phyloP scores from a whole-genome alignment of 2,113 vertebrate species.

The Orientallactaga bullata region DNA sequence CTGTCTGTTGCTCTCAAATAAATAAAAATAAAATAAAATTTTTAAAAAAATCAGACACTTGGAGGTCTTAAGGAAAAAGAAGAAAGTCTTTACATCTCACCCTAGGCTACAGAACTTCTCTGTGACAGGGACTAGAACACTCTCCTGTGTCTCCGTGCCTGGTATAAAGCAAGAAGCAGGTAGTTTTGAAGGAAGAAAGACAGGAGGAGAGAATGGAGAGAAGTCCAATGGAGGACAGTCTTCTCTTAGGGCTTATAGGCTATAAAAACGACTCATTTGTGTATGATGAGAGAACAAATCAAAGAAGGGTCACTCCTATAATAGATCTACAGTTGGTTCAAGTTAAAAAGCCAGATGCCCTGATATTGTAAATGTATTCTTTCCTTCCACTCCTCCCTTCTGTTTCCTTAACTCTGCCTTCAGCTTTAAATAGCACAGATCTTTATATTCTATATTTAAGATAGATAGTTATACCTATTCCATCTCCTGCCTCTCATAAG shows the following conservation, averaged over 20 bases:
- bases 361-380: neutral
- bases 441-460: neutral
- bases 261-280: constrained; percentile 14
- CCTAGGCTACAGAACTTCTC: neutral
- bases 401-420: neutral
- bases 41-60: too few relatives aligned
- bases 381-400: neutral
- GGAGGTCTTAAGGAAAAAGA: neutral
- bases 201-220: neutral
- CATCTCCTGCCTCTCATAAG: constrained; percentile 8
- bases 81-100: neutral
- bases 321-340: neutral
- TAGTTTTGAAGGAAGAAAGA: neutral
- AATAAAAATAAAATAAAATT: too few relatives aligned
- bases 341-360: neutral
- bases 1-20: too few relatives aligned
- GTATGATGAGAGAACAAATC: neutral
- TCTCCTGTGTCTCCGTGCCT: neutral
- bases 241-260: neutral
- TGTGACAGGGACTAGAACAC: neutral
- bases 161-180: neutral
- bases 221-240: neutral
- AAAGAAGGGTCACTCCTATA: neutral
- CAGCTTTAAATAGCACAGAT: neutral
- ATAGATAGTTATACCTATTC: neutral